Evolutionary conservation across 2,797 vertebrate genomes (phyloP).

Genomic region (Paratrypauchen microcephalus): DNA sequence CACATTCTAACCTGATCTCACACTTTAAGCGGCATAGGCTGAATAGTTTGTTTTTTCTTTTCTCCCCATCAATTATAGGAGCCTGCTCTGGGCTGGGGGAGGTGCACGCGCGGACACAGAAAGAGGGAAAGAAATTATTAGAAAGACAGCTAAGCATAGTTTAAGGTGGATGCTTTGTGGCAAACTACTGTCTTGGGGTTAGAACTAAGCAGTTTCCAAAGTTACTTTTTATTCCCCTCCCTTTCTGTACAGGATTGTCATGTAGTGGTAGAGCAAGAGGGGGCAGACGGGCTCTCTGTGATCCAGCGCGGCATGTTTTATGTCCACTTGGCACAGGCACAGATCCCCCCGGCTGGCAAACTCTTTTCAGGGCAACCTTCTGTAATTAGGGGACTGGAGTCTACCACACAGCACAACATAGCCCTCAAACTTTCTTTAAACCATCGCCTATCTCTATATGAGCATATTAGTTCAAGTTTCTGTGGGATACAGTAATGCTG

Average conservation of each 20-base stretch:
- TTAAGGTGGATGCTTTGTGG: conserved; percentile 20
- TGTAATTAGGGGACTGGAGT: conserved; percentile 83
- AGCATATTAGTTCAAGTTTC: conserved; percentile 24
- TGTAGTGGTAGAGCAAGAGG: conserved; percentile 72
- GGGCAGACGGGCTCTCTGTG: conserved; percentile 75
- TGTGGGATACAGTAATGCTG: neutral
- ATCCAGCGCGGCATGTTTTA: conserved; percentile 80
- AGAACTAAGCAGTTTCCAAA: conserved; percentile 53
- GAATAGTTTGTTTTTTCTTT: conserved; percentile 72
- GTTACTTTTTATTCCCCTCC: conserved; percentile 23
- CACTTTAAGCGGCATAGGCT: conserved; percentile 59
- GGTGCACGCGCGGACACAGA: conserved; percentile 35
- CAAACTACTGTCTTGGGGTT: conserved; percentile 37
- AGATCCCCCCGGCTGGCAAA: conserved; percentile 78
- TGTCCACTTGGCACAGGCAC: conserved; percentile 79
- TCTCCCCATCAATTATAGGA: conserved; percentile 72
- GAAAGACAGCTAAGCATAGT: conserved; percentile 14
- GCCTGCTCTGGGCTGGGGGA: conserved; percentile 59
- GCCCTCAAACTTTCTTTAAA: conserved; percentile 42
- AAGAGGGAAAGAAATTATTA: conserved; percentile 19
- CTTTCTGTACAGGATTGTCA: conserved; percentile 64
- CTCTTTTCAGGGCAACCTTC: conserved; percentile 82
- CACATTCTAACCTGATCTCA: conserved; percentile 71
- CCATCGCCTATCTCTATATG: conserved; percentile 24
- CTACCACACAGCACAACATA: conserved; percentile 64